phyloP scores from a whole-genome alignment of 2,113 vertebrate species.

The Sakesphorus luctuosus region DNA sequence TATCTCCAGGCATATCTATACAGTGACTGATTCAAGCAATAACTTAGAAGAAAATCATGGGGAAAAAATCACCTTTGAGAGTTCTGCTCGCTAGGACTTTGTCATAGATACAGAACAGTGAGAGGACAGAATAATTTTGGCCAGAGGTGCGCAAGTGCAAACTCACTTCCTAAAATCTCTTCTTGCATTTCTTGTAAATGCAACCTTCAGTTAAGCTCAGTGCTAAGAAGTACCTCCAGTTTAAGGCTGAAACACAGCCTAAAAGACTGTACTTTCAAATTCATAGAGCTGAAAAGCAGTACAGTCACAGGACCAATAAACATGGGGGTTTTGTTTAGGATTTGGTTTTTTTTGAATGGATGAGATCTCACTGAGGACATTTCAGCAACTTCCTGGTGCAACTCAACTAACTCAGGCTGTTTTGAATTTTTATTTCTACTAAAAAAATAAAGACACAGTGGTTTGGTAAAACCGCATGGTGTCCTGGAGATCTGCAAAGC shows the following conservation, averaged over 20 bases:
- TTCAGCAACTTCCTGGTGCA: background rate
- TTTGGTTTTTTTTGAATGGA: background rate
- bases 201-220: background rate
- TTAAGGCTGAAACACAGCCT: background rate
- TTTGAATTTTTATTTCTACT: background rate
- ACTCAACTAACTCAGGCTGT: background rate
- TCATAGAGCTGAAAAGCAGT: background rate
- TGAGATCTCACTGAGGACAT: background rate
- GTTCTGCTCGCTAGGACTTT: background rate
- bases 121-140: background rate
- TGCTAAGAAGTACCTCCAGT: background rate
- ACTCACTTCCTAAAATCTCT: background rate
- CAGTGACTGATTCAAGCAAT: background rate
- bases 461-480: background rate
- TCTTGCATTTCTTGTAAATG: accelerated
- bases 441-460: background rate
- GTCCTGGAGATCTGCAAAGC: background rate
- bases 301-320: background rate
- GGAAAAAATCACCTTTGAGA: background rate
- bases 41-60: background rate
- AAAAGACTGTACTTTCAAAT: background rate
- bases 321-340: background rate
- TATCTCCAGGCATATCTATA: background rate
- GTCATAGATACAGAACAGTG: background rate
- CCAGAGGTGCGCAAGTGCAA: background rate